Evolutionary conservation across 2,888 invertebrate species (phyloP).

Genomic region (Pammene fasciana): DNA sequence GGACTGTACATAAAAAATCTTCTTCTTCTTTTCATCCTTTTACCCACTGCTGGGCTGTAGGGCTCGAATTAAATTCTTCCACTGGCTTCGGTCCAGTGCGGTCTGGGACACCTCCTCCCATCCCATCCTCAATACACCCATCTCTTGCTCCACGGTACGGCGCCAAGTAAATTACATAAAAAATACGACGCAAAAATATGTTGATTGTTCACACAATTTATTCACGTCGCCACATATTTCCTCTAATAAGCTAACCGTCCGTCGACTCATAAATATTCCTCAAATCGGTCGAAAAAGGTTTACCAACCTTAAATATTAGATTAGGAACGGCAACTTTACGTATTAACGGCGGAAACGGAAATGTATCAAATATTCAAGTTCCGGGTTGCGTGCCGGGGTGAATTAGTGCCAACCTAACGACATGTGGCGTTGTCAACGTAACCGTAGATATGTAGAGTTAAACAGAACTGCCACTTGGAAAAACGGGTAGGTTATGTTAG

Average conservation of each 20-base stretch:
- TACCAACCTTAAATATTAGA: slow-evolving; percentile 4
- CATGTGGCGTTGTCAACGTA: background rate
- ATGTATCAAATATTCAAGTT: slow-evolving; percentile 38
- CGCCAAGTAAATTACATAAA: too few species aligned
- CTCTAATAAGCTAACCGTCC: background rate
- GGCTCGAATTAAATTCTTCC: too few species aligned
- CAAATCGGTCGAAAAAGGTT: background rate
- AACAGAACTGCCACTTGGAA: background rate
- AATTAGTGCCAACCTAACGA: slow-evolving; percentile 29
- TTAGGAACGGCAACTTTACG: slow-evolving; percentile 4
- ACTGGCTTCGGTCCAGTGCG: too few species aligned
- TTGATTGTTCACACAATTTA: too few species aligned
- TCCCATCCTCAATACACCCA: too few species aligned
- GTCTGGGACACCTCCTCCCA: too few species aligned
- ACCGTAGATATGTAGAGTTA: background rate
- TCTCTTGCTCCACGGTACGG: too few species aligned
- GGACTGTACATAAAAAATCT: too few species aligned
- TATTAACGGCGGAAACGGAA: slow-evolving; percentile 34
- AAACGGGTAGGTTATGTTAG: background rate
- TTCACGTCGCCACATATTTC: too few species aligned
- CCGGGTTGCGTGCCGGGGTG: slow-evolving; percentile 26
- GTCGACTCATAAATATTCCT: slow-evolving; percentile 1
- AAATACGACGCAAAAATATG: too few species aligned
- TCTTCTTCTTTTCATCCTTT: too few species aligned
- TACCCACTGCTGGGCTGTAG: too few species aligned